Conservation (phyloP, 1,140 invertebrate genomes). For the Drosophila tristis region DNA sequence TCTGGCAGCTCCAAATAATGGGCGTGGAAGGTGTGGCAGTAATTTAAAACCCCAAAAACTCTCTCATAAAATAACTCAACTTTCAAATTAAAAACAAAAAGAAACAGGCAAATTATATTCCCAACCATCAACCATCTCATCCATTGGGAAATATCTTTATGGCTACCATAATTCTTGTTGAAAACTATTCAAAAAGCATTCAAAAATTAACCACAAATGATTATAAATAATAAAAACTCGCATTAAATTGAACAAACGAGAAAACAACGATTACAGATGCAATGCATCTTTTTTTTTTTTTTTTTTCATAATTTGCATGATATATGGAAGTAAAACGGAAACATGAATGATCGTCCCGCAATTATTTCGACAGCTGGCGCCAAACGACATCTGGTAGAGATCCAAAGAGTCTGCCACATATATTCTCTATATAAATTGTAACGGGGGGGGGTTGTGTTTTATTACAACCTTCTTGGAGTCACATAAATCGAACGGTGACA, state of each 20-base stretch:
- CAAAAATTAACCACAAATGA: too few relatives aligned
- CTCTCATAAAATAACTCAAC: conserved; percentile 18
- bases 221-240: too few relatives aligned
- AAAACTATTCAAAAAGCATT: too few relatives aligned
- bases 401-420: conserved; percentile 13
- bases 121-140: too few relatives aligned
- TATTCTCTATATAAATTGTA: too few relatives aligned
- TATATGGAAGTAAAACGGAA: conserved; percentile 34
- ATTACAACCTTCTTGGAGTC: conserved; percentile 68
- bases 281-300: conserved; percentile 4
- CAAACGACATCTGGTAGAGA: conserved; percentile 31
- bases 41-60: conserved; percentile 47
- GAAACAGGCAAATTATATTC: too few relatives aligned
- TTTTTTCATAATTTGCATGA: conserved; percentile 4
- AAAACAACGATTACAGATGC: too few relatives aligned
- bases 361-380: conserved; percentile 69
- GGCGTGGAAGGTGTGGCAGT: neutral
- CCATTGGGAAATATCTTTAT: too few relatives aligned
- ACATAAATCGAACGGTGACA: conserved; percentile 81
- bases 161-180: too few relatives aligned
- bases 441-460: conserved; percentile 45
- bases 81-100: too few relatives aligned
- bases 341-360: conserved; percentile 34
- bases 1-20: too few relatives aligned
- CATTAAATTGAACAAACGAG: too few relatives aligned